Evolutionary conservation across 1,140 invertebrate genomes (phyloP), one percentile per base, ranked within the genome.

Genomic region (Psilanteris sp.): DNA sequence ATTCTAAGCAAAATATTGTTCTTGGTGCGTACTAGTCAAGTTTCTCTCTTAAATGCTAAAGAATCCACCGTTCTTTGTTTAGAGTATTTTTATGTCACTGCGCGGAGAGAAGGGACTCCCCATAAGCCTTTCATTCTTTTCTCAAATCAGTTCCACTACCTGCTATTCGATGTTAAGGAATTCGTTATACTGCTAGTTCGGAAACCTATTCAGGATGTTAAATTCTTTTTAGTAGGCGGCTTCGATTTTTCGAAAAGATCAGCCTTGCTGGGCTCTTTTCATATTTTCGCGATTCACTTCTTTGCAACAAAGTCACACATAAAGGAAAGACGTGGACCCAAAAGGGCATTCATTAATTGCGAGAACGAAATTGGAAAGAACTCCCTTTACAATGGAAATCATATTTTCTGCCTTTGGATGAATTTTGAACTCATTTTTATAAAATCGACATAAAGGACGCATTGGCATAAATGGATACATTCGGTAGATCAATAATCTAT

Each of bases 1-100:
- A 83, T 84, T 82, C 70, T 79, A 83, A 83, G 75, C 79, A 83
- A 83, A 84, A 83, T 84, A 85, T 85, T 85, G 82, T 85, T 85
- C 84, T 84, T 84, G 52, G 70, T 52, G 68, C 55, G 64, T 39
- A 48, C 72, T 55, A 59, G 57, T 71, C 26, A 70, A 55, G 64
- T 72, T 72, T 75, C 71, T 72, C 66, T 48, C 44, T 66, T 62
- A 76, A 77, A 79, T 72, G 67, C 62, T 52, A 59, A 74, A 79
- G 68, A 61, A 79, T 77, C 68, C 27, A 52, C 50, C 67, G 37
- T 34, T 57, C 71, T 73, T 77, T 77, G 62, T 72, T 82, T 81
- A 77, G 70, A 64, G 68, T 73, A 83, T 83, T 84, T 85, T 80
- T 83, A 79, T 80, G 77, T 80, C 55, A 50, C 57, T 64, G 55